Base-by-base conservation (phyloP, 2,888 invertebrate species). In the Cheiracanthium punctorium region DNA sequence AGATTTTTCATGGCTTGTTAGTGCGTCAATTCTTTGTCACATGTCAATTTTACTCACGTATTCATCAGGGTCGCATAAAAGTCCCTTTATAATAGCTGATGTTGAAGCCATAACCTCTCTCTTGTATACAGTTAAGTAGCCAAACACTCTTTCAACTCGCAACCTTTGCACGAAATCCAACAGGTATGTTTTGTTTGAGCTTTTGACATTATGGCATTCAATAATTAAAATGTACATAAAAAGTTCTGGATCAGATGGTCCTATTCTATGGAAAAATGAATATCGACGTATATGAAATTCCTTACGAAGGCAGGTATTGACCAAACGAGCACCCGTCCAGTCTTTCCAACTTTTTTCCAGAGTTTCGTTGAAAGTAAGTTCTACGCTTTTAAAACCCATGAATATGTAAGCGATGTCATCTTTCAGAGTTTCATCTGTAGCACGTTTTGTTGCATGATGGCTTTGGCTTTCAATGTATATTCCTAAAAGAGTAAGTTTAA, bases 291-390 rank as follows among this genome's bases (percentile, higher is more conserved):
- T 67, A 12, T 79, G 30, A 20, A 79, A 84, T 33, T 79, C 84
- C 20, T 84, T 48, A 7, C 73, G 30, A 32, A 84, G 67, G 24
- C 77, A 73, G 7, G 37, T 5, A 76, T 84, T 70, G 4, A 84
- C 79, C 5, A 84, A 29, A 10, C 84, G 84, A 24, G 84, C 84
- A 30, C 84, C 84, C 20, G 84, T 84, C 84, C 84, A 84, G 43
- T 84, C 84, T 69, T 84, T 84, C 84, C 84, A 84, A 0, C 77
- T 52, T 29, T 67, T 14, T 28, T 84, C 84, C 29, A 84, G 48
- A 29, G 65, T 69, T 67, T 79, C 84, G 65, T 58, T 74, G 12
- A 71, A 48, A 12, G 72, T 32, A 24, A 67, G 17, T n/a, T 84
- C 84, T 1, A 84, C 48, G 24, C 84, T 84, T 30, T 73, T 77